These are phyloP conservation scores for Plagodis pulveraria DNA, from an alignment of 2,888 invertebrate species.

Conservation along the genomic window DNA sequence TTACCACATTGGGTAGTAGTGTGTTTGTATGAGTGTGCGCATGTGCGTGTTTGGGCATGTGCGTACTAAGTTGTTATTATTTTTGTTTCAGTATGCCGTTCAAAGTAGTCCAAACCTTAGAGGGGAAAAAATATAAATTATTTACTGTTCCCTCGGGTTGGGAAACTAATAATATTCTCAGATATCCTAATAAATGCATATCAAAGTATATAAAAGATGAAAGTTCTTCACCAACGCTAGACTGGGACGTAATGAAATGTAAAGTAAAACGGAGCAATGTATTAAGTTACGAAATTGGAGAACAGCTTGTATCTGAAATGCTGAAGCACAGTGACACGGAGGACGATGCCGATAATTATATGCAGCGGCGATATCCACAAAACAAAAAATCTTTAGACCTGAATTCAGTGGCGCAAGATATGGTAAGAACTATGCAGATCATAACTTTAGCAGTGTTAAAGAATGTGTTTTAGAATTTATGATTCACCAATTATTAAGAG, in stretches of 20 bases:
- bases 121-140: slow-evolving; percentile 17
- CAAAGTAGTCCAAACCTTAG: slow-evolving; percentile 19
- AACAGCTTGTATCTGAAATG: slow-evolving; percentile 2
- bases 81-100: slow-evolving; percentile 19
- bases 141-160: slow-evolving; percentile 18
- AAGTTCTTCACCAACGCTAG: slow-evolving; percentile 6
- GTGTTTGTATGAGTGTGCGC: too few species aligned
- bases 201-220: slow-evolving; percentile 7
- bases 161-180: slow-evolving; percentile 14
- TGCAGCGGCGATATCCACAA: slow-evolving; percentile 12
- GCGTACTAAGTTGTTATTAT: slow-evolving; percentile 4
- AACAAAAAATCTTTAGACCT: slow-evolving; percentile 10
- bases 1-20: not conserved
- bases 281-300: slow-evolving; percentile 8
- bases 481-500: slow-evolving; percentile 3
- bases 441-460: slow-evolving; percentile 3
- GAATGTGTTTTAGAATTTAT: slow-evolving; percentile 2
- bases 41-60: too few species aligned
- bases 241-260: slow-evolving; percentile 13
- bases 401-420: slow-evolving; percentile 12
- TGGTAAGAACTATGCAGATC: slow-evolving; percentile 12
- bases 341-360: slow-evolving; percentile 14
- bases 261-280: slow-evolving; percentile 15
- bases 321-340: slow-evolving; percentile 14
- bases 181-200: slow-evolving; percentile 10